These are phyloP conservation scores for Motacilla alba DNA, from an alignment of 2,113 vertebrate species.

Conservation along the genomic window DNA sequence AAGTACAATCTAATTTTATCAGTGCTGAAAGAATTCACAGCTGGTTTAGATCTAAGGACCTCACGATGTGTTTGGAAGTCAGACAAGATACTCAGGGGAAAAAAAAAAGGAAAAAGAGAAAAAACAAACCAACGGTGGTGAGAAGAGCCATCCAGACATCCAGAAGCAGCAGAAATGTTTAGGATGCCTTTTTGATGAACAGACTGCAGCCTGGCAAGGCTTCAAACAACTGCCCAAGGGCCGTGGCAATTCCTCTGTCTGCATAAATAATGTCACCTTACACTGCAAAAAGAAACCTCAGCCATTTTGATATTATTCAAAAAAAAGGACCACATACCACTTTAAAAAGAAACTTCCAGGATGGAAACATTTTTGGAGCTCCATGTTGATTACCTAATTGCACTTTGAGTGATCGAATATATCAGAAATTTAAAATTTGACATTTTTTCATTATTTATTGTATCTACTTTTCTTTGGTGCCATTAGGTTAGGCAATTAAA, in stretches of 20 bases:
- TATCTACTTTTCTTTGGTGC: background rate
- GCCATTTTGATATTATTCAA: background rate
- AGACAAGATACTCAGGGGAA: slow-evolving; percentile 22
- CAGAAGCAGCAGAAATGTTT: slow-evolving; percentile 10
- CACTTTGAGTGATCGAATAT: background rate
- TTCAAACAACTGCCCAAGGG: background rate
- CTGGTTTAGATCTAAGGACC: slow-evolving; percentile 43
- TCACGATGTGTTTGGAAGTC: slow-evolving; percentile 29
- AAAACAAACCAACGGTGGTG: background rate
- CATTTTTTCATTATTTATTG: background rate
- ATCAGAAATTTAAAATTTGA: background rate
- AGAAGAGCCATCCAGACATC: slow-evolving; percentile 11
- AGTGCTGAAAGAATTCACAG: slow-evolving; percentile 15
- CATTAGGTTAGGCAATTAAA: slow-evolving; percentile 15
- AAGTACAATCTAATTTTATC: background rate
- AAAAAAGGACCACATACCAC: background rate
- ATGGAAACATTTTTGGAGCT: background rate
- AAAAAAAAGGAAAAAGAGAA: background rate
- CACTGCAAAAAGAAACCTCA: background rate
- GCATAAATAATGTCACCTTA: background rate
- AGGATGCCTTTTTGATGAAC: slow-evolving; percentile 43
- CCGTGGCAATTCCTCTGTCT: background rate
- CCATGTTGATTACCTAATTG: background rate
- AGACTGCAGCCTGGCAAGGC: background rate
- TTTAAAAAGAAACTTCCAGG: background rate